A percentile compares a stretch with the other conserved stretches of the same genome.
phyloP scores from a whole-genome alignment of 1,140 invertebrate genomes.

The Solen grandis region DNA sequence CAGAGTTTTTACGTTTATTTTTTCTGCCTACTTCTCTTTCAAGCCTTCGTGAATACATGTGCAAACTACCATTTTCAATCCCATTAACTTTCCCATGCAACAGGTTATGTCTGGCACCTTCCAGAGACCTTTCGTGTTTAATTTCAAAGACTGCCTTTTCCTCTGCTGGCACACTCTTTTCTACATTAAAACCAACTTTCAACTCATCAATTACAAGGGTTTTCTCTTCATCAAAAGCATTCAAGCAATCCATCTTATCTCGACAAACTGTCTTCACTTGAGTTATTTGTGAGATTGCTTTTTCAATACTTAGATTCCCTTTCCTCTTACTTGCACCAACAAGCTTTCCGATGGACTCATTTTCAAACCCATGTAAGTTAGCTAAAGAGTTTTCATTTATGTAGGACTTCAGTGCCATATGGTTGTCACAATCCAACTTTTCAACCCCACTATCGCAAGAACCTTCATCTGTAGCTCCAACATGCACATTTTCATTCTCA shows the following conservation, averaged over 20 bases:
- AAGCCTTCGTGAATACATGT: background rate
- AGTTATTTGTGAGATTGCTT: background rate
- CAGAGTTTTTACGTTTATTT: slow-evolving; percentile 31
- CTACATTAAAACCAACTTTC: background rate
- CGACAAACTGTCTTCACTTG: background rate
- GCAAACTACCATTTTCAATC: background rate
- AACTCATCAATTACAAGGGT: background rate
- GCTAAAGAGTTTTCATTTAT: background rate
- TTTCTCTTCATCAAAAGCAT: too few species aligned
- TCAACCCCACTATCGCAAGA: too few species aligned
- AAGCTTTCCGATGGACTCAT: background rate
- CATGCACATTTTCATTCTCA: too few species aligned
- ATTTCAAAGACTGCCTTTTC: background rate
- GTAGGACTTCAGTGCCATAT: background rate
- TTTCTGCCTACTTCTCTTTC: slow-evolving; percentile 7
- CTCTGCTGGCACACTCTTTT: background rate
- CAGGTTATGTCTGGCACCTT: background rate
- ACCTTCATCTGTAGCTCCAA: too few species aligned
- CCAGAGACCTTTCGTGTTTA: background rate
- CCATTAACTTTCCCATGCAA: background rate
- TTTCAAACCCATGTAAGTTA: background rate
- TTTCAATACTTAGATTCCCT: slow-evolving; percentile 27
- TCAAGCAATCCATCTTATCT: background rate
- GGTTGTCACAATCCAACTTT: background rate
- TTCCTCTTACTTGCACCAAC: slow-evolving; percentile 33